Percentiles rank a stretch among this genome's conserved stretches.
phyloP scores from a whole-genome alignment of 2,797 vertebrate genomes.

The Lepidocolaptes lacrymiger region DNA sequence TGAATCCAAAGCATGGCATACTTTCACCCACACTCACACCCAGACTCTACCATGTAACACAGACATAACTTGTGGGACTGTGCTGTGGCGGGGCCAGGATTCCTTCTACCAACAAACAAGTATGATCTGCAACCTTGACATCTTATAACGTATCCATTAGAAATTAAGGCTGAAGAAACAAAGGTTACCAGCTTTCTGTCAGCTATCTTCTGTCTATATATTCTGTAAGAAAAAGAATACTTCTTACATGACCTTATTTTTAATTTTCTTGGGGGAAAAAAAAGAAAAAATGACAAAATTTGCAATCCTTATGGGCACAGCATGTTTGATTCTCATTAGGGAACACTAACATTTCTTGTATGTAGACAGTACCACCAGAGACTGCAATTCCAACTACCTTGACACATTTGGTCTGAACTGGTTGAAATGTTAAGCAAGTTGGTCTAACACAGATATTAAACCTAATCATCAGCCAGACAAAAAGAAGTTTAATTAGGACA shows the following conservation, averaged over 20 bases:
- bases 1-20: neutral
- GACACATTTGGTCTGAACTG: neutral
- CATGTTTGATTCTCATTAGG: neutral
- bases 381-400: neutral
- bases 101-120: neutral
- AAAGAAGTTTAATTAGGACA: constrained; percentile 54
- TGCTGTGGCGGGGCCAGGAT: neutral
- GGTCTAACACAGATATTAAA: constrained; percentile 16
- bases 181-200: neutral
- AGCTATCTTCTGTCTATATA: neutral
- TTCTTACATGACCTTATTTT: neutral
- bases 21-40: neutral
- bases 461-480: constrained; percentile 40
- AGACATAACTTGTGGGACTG: neutral
- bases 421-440: constrained; percentile 26
- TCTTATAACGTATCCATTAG: neutral
- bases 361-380: neutral
- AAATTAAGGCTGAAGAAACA: neutral
- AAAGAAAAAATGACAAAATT: neutral
- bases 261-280: neutral
- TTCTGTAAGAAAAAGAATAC: neutral
- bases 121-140: neutral
- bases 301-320: neutral
- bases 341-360: neutral
- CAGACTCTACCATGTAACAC: neutral